Conservation (phyloP, 1,140 invertebrate species). For the Gonatopus flavifemur region DNA sequence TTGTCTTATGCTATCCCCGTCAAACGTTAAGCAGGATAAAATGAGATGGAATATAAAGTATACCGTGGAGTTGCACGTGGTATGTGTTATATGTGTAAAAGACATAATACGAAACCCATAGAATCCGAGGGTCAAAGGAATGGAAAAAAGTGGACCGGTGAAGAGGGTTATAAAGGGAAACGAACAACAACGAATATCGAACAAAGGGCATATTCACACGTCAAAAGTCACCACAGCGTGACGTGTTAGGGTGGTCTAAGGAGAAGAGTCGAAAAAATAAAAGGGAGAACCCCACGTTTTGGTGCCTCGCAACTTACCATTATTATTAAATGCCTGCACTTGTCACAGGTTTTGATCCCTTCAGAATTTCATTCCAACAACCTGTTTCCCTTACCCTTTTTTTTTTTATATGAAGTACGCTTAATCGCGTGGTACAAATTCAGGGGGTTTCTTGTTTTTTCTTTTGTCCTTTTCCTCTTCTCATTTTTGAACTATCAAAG, state of each 20-base stretch:
- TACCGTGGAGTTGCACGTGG: too few relatives aligned
- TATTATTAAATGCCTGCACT: slow-evolving; percentile 21
- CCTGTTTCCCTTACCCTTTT: too few relatives aligned
- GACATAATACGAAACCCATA: too few relatives aligned
- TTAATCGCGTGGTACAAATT: too few relatives aligned
- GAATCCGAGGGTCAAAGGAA: background rate
- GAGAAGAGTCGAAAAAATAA: slow-evolving; percentile 1
- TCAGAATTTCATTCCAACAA: background rate
- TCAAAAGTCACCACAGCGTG: slow-evolving; percentile 41
- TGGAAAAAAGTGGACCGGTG: slow-evolving; percentile 1
- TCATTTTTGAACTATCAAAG: too few relatives aligned
- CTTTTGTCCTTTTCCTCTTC: too few relatives aligned
- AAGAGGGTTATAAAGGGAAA: background rate
- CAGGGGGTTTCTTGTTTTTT: too few relatives aligned
- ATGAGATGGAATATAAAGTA: too few relatives aligned
- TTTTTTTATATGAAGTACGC: too few relatives aligned
- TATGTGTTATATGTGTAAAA: too few relatives aligned
- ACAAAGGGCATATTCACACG: slow-evolving; percentile 46
- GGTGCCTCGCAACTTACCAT: background rate
- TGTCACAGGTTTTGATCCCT: slow-evolving; percentile 26
- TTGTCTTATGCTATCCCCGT: too few relatives aligned
- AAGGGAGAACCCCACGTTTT: slow-evolving; percentile 23
- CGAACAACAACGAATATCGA: slow-evolving; percentile 10
- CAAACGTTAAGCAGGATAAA: too few relatives aligned
- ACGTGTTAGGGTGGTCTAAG: slow-evolving; percentile 32